Percentiles rank a stretch among this genome's conserved stretches.
Conservation (phyloP, 2,888 invertebrate species). For the Abscondita cerata region DNA sequence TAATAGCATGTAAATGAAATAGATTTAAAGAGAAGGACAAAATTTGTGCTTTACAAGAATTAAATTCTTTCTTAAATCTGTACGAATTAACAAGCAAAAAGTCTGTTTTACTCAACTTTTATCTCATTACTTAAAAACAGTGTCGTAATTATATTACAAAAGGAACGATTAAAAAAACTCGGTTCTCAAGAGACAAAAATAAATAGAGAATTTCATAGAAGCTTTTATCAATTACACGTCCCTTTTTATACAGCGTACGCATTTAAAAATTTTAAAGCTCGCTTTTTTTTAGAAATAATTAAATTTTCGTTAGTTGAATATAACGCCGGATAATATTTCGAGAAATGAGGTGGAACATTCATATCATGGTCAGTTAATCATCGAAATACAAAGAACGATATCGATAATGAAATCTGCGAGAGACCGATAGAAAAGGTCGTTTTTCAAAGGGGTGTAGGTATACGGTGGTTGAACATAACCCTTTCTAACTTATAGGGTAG, state of each 20-base stretch:
- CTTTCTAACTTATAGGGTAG: constrained; percentile 38
- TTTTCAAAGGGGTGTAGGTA: constrained; percentile 42
- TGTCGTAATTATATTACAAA: constrained; percentile 18
- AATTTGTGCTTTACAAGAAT: no score
- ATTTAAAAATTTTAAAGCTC: constrained; percentile 24
- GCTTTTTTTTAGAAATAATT: constrained; percentile 28
- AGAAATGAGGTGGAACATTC: constrained; percentile 35
- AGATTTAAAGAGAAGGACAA: no score
- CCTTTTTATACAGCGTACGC: constrained; percentile 17
- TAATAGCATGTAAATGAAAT: neutral
- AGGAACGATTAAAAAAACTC: constrained; percentile 19
- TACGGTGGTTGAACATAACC: constrained; percentile 39
- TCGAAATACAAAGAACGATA: constrained; percentile 46
- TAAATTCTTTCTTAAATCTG: no score
- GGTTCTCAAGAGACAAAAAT: constrained; percentile 23
- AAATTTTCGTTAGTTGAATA: constrained; percentile 27
- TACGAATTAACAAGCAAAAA: no score
- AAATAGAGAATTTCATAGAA: constrained; percentile 24
- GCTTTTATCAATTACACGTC: constrained; percentile 30
- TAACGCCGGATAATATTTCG: constrained; percentile 27
- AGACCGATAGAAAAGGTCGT: constrained; percentile 40
- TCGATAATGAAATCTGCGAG: constrained; percentile 48
- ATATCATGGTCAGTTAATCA: constrained; percentile 42
- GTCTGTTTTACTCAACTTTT: constrained; percentile 3
- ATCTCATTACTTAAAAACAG: constrained; percentile 17